Evolutionary conservation across 2,113 vertebrate genomes (phyloP), one percentile per base, ranked within the genome.

Genomic region (Astatotilapia flaviijosephi): DNA sequence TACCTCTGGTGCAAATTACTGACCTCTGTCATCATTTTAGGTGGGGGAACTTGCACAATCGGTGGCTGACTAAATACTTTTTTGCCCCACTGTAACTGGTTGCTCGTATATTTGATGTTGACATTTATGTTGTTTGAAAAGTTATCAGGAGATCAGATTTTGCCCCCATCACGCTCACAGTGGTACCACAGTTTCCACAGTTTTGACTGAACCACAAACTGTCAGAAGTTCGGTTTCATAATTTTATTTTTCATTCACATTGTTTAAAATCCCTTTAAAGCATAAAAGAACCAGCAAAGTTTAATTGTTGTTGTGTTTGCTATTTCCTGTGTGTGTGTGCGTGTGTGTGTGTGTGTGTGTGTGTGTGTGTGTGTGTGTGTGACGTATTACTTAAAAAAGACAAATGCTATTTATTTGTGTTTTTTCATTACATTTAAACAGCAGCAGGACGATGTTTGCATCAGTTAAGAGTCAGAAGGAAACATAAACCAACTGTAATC

Each of bases 111-210:
- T 70, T 70, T 40, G 10, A 40, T 6, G 62, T 14, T 21, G 28
- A 4, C 58, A 10, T 33, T 19, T 0, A n/a, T n/a, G 60, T 1
- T 37, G 60, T 33, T 33, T 13, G 60, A 65, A 0, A 65, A 12
- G 6, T 65, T 33, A 35, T 35, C 33, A 5, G 33, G 26, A 60
- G 9, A 65, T 19, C 60, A 62, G 58, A 35, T 62, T 33, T 35
- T 11, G 31, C 9, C 58, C 62, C 62, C 33, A 21, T 8, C 62
- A n/a, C 4, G 0, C 35, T 40, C 7, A 68, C 11, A 68, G 62
- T 68, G 62, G 1, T 4, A 4, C 60, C 35, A 37, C 35, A 37
- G 35, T 65, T 35, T 65, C 19, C 33, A 6, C 33, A 65, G 11
- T 5, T 4, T 12, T 62, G 31, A 23, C 21, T 26, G 54, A 14